These are phyloP conservation scores for Cryptops parisi DNA, from an alignment of 2,888 invertebrate genomes.

Conservation along the genomic window DNA sequence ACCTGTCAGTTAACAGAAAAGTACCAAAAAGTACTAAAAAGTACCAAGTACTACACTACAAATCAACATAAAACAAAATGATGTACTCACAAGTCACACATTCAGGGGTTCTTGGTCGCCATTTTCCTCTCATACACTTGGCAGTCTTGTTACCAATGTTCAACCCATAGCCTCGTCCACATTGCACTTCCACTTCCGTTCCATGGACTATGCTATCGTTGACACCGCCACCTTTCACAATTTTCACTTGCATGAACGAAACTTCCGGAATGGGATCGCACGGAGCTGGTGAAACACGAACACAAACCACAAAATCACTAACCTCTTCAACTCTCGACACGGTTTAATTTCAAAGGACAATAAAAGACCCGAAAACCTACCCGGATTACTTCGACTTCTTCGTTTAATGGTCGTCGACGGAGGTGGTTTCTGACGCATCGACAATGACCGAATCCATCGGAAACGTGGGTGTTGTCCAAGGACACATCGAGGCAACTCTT, in stretches of 20 bases:
- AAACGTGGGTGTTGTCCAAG: constrained; percentile 75
- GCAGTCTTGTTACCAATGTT: constrained; percentile 63
- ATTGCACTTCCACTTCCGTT: constrained; percentile 56
- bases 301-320: not conserved
- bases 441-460: constrained; percentile 54
- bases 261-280: constrained; percentile 52
- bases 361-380: constrained; percentile 1
- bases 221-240: constrained; percentile 40
- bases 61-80: not conserved
- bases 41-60: no score
- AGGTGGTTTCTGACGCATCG: not conserved
- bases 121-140: constrained; percentile 65
- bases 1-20: no score
- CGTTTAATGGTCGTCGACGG: not conserved
- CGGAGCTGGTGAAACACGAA: constrained; percentile 31
- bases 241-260: constrained; percentile 50
- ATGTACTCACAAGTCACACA: constrained; percentile 45
- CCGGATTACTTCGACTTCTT: constrained; percentile 11
- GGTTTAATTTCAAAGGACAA: no score
- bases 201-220: constrained; percentile 44
- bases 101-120: constrained; percentile 66
- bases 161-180: constrained; percentile 58
- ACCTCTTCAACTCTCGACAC: no score
- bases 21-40: no score
- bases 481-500: constrained; percentile 63